Evolutionary conservation across 2,888 invertebrate species (phyloP).

Genomic region (Junonia oenone): DNA sequence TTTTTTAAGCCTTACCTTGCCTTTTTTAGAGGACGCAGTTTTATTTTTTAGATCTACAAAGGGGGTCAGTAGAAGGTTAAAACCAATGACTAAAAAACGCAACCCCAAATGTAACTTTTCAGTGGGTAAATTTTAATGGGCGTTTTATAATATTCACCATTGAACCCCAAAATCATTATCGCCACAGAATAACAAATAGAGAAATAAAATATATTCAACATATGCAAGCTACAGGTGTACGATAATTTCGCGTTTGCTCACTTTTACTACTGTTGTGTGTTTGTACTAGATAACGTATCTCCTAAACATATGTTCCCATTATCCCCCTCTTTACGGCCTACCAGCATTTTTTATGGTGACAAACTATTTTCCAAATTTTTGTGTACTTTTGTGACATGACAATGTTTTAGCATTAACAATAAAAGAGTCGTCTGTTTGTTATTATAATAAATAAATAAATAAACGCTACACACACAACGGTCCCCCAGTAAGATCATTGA

Average conservation of each 20-base stretch:
- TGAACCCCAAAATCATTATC: background rate
- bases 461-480: too few relatives aligned
- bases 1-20: too few relatives aligned
- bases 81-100: too few relatives aligned
- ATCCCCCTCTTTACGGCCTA: slow-evolving; percentile 20
- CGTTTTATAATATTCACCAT: background rate
- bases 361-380: background rate
- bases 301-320: slow-evolving; percentile 38
- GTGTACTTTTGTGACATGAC: background rate
- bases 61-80: too few relatives aligned
- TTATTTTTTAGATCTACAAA: too few relatives aligned
- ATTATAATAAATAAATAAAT: too few relatives aligned
- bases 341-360: slow-evolving; percentile 13
- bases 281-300: slow-evolving; percentile 35
- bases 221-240: slow-evolving; percentile 21
- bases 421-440: too few relatives aligned
- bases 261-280: slow-evolving; percentile 32
- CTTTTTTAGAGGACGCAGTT: too few relatives aligned
- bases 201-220: slow-evolving; percentile 5
- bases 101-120: too few relatives aligned
- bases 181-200: background rate
- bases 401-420: too few relatives aligned
- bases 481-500: too few relatives aligned
- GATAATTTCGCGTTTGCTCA: slow-evolving; percentile 31
- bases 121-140: too few relatives aligned